Evolutionary conservation across 1,140 invertebrate species (phyloP), one percentile per base, ranked within the genome.

Genomic region (Thaumatotibia leucotreta): DNA sequence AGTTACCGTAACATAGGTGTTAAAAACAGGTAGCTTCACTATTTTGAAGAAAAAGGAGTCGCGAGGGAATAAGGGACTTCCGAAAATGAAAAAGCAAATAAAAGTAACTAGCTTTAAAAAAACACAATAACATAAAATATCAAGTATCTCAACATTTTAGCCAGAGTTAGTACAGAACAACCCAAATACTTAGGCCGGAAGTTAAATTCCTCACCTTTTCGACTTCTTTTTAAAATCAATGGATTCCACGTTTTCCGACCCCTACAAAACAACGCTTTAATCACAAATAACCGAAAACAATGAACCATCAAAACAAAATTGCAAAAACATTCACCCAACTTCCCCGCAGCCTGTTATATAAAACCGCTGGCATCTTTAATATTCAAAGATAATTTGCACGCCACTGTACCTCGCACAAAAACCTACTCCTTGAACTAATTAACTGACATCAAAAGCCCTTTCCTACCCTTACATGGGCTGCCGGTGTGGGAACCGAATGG

Each of bases 381-480:
- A 58, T 58, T 58, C n/a, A 58, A 58, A 58, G 52, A 31, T 58
- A 58, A 58, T 58, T 58, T 58, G 52, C 52, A 29, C 27, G 52
- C 52, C 52, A 58, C 11, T 58, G 52, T 58, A 58, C 52, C 52
- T 58, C 50, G n/a, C 24, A 58, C 52, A 58, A 58, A 73, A 75
- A 72, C 63, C 58, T 65, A 70, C 65, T 69, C 67, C 33, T 67
- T 72, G 50, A 69, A 74, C 72, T 76, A 76, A 76, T 76, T 76
- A 76, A 73, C 74, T 72, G 67, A 72, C 72, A 70, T 76, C 74
- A 76, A 74, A 72, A 72, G 72, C 72, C 66, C 71, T 66, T 66
- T 72, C n/a, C 33, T 67, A 68, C 65, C 67, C 63, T 64, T 64
- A 39, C 33, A 75, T 9, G 10, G 50, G 50, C 52, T n/a, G 52